phyloP scores from a whole-genome alignment of 1,140 invertebrate genomes.

The Pogonomyrmex californicus region DNA sequence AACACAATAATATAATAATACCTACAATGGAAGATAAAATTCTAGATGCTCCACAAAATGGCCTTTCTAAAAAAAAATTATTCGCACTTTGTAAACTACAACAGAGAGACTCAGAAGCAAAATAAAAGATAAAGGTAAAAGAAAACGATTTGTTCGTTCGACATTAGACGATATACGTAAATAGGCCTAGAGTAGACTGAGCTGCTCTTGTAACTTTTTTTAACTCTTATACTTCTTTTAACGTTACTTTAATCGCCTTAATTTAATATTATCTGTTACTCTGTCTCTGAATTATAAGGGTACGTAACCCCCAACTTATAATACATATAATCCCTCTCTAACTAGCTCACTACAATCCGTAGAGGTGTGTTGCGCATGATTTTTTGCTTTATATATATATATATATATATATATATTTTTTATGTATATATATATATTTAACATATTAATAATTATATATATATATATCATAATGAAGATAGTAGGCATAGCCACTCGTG shows the following conservation, averaged over 20 bases:
- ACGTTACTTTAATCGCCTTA: conserved; percentile 78
- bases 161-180: conserved; percentile 64
- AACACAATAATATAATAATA: conserved; percentile 58
- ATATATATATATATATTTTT: conserved; percentile 75
- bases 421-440: conserved; percentile 80
- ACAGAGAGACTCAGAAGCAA: conserved; percentile 64
- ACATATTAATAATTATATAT: conserved; percentile 82
- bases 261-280: conserved; percentile 76
- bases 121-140: conserved; percentile 67
- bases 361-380: conserved; percentile 78
- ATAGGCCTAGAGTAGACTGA: conserved; percentile 82
- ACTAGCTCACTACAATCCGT: conserved; percentile 81
- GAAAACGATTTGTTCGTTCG: conserved; percentile 45
- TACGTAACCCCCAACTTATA: conserved; percentile 71
- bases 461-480: conserved; percentile 83
- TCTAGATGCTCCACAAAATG: conserved; percentile 60
- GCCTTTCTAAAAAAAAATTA: conserved; percentile 55
- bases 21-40: conserved; percentile 51
- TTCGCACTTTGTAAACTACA: conserved; percentile 42
- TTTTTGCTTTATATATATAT: conserved; percentile 78
- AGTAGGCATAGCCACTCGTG: conserved; percentile 87
- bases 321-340: conserved; percentile 82
- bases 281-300: conserved; percentile 67
- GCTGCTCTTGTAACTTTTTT: conserved; percentile 78
- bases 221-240: conserved; percentile 76